A percentile compares a stretch with the other conserved stretches of the same genome.
Conservation (phyloP, 2,113 vertebrate genomes). For the Lutjanus erythropterus region DNA sequence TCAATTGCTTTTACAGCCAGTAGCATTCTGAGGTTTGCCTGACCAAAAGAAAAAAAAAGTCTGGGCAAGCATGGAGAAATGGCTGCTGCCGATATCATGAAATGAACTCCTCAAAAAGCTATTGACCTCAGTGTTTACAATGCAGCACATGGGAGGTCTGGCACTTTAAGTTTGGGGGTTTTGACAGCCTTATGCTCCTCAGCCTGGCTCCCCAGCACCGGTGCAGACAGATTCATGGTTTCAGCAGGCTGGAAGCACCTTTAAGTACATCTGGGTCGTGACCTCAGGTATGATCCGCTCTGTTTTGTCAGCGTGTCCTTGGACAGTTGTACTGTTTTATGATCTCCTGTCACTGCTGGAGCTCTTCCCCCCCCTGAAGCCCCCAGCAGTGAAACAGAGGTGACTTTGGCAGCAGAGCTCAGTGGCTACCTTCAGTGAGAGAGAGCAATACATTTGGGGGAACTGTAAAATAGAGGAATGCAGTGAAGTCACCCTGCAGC, state of each 20-base stretch:
- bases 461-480: conserved; percentile 79
- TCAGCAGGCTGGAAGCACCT: conserved; percentile 8
- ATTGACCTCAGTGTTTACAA: conserved; percentile 70
- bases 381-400: conserved; percentile 44
- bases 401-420: conserved; percentile 57
- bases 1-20: conserved; percentile 75
- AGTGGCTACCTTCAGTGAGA: conserved; percentile 61
- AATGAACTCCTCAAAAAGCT: conserved; percentile 62
- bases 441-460: conserved; percentile 62
- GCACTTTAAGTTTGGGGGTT: conserved; percentile 53
- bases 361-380: conserved; percentile 19
- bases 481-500: conserved; percentile 79
- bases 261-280: conserved; percentile 14
- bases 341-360: conserved; percentile 51
- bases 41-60: conserved; percentile 67
- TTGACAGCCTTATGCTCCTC: conserved; percentile 34
- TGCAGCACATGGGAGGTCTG: conserved; percentile 34
- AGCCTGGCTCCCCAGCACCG: conserved; percentile 7
- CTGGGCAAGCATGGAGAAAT: conserved; percentile 55
- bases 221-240: conserved; percentile 53
- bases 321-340: conserved; percentile 52
- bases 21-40: conserved; percentile 70
- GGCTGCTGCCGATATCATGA: conserved; percentile 61
- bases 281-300: conserved; percentile 28
- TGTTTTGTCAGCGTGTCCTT: conserved; percentile 40